Base-by-base conservation (phyloP, 92 coral and sea anemone species). In the Micromussa lordhowensis region DNA sequence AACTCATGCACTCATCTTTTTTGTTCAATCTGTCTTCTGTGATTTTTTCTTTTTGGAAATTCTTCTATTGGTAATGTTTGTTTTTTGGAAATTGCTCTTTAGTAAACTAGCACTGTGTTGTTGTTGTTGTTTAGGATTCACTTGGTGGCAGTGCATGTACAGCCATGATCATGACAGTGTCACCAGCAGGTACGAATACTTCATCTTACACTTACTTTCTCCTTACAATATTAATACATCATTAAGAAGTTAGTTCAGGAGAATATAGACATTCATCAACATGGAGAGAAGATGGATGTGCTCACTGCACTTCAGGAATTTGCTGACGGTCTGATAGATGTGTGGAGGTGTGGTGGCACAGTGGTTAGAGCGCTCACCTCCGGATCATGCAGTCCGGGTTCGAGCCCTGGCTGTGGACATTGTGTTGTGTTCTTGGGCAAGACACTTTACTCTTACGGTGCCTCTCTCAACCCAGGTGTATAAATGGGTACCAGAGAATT, bases 61-160 rank as follows among this genome's bases (percentile, higher is more conserved):
- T 31, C 3, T 21, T 69, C 38, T 31, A n/a, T n/a, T n/a, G n/a
- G n/a, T n/a, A n/a, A 57, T 15, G 18, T 57, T 57, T 57, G 28
- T 57, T 15, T 57, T 22, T 19, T 61, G 29, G 9, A 22, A 75
- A 69, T 28, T 31, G 3, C 38, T 69, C 38, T 31, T 3, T 69
- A 31, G 16, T 12, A 31, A 28, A n/a, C n/a, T n/a, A n/a, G 74
- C 34, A 32, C 24, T 71, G 24, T 31, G 24, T 71, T 71, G 40
- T 36, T 72, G 40, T 36, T 72, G 11, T 32, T 72, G 24, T 73
- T 73, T 83, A 97, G 99, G 99, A 96, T 84, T 97, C 99, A 2
- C 96, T 97, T 64, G 99, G 99, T 12, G 99, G 99, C 14, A 96
- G 92, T 84, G 90, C 98, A 58, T 92, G 90, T 79, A 93, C 99